Base-by-base conservation (phyloP, 2,888 invertebrate species). In the Spialia ferax region DNA sequence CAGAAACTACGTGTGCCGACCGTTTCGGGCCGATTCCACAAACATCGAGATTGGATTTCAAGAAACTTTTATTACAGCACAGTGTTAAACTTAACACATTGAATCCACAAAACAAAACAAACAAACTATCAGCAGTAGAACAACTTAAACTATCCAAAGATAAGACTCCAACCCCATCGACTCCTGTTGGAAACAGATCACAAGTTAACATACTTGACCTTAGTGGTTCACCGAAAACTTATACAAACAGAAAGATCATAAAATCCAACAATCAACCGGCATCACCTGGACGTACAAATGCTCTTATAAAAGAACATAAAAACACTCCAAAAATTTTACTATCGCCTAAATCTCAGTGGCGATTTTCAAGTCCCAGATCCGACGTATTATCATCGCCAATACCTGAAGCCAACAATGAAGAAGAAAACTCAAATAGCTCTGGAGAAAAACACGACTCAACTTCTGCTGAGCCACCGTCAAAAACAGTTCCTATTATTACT, bases 351-450 rank as follows among this genome's bases (percentile, higher is more conserved):
- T 96, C 96, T 0, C 95, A 95, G 70, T 96, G 96, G 96, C 91
- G 96, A 72, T 96, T 96, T 78, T 95, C 96, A 42, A 96, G 95
- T 74, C 96, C 96, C 1, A 94, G 97, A 77, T 97, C 97, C 22
- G 97, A 98, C 79, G 97, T 98, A 63, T 95, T 98, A 80, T 97
- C 97, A 50, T 96, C 97, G 55, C 97, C 97, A 68, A 98, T 98
- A 84, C 96, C 96, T 48, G 98, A 98, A 93, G 98, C 96, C 75
- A 94, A 95, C 78, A 96, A 96, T 79, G 97, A 97, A 80, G 97
- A 97, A 79, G 97, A 97, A 75, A 95, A 94, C 76, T 95, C 95
- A 1, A 95, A 94, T 71, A 95, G 95, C 76, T 95, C 95, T 18
- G 92, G 94, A 32, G 95, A 95, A 78, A 94, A 94, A 76, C 91